phyloP scores from a whole-genome alignment of 1,140 invertebrate species.

The Saccostrea cuccullata region DNA sequence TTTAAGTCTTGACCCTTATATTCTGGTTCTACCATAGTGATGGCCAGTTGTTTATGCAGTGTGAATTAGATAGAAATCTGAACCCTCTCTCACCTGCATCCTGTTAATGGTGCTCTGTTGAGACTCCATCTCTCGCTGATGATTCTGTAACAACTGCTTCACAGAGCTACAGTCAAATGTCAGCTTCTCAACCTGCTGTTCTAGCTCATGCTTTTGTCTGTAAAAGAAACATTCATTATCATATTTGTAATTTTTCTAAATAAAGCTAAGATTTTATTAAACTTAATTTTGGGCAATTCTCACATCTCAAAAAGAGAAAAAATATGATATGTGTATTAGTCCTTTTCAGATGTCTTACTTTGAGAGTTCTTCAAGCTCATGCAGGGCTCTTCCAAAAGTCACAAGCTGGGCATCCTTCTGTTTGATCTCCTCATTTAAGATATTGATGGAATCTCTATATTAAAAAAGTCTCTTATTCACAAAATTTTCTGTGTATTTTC shows the following conservation, averaged over 20 bases:
- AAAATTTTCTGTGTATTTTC: too few relatives aligned
- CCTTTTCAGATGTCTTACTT: conserved; percentile 53
- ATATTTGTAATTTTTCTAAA: too few relatives aligned
- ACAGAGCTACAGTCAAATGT: conserved; percentile 59
- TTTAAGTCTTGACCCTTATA: too few relatives aligned
- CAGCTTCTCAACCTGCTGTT: conserved; percentile 58
- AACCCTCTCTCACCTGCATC: conserved; percentile 56
- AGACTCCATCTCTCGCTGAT: conserved; percentile 54
- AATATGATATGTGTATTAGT: too few relatives aligned
- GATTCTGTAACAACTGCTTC: conserved; percentile 63
- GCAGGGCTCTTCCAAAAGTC: conserved; percentile 67
- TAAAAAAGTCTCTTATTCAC: neutral
- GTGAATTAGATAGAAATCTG: too few relatives aligned
- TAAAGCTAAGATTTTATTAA: too few relatives aligned
- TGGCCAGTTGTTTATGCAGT: too few relatives aligned
- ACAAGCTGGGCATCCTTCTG: conserved; percentile 69
- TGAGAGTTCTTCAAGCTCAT: conserved; percentile 67
- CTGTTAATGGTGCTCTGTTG: conserved; percentile 62
- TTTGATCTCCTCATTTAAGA: conserved; percentile 65
- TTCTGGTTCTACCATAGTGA: too few relatives aligned
- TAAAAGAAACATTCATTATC: too few relatives aligned
- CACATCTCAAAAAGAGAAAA: too few relatives aligned
- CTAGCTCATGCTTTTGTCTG: conserved; percentile 66
- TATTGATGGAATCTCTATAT: conserved; percentile 67
- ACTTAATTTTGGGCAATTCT: too few relatives aligned